Conservation (phyloP, 2,113 vertebrate genomes). For the Gambusia affinis region DNA sequence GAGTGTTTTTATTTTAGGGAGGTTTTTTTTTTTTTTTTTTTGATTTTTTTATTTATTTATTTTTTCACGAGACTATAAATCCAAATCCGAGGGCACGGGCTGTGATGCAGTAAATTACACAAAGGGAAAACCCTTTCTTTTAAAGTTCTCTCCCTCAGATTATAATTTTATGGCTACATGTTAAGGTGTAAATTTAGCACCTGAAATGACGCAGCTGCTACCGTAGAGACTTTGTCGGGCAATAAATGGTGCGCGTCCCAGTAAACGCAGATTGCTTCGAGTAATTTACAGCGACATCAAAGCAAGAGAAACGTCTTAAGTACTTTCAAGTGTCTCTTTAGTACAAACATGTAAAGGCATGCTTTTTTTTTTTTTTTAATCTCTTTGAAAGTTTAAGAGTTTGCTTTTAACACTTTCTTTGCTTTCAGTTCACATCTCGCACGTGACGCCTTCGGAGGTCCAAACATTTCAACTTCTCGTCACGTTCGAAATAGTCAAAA, state of each 20-base stretch:
- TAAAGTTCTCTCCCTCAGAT: background rate
- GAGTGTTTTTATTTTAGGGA: constrained; percentile 21
- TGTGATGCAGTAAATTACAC: constrained; percentile 8
- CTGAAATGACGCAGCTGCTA: background rate
- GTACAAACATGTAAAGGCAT: background rate
- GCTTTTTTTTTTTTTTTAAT: background rate
- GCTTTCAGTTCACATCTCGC: background rate
- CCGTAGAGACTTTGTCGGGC: constrained; percentile 8
- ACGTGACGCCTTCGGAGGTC: too few relatives aligned
- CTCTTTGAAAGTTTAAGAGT: constrained; percentile 4
- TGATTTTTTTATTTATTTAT: background rate
- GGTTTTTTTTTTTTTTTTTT: background rate
- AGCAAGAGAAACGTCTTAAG: constrained; percentile 15
- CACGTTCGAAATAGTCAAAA: background rate
- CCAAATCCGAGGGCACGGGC: background rate
- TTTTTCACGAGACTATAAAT: background rate
- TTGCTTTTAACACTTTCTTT: background rate
- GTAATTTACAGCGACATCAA: constrained; percentile 35
- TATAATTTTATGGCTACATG: background rate
- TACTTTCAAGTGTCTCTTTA: background rate
- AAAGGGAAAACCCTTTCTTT: background rate
- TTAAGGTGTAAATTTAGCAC: constrained; percentile 2
- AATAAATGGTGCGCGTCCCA: background rate
- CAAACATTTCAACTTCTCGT: background rate
- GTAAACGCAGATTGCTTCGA: background rate